Base-by-base conservation (phyloP, 2,113 vertebrate genomes). In the Gobius niger region DNA sequence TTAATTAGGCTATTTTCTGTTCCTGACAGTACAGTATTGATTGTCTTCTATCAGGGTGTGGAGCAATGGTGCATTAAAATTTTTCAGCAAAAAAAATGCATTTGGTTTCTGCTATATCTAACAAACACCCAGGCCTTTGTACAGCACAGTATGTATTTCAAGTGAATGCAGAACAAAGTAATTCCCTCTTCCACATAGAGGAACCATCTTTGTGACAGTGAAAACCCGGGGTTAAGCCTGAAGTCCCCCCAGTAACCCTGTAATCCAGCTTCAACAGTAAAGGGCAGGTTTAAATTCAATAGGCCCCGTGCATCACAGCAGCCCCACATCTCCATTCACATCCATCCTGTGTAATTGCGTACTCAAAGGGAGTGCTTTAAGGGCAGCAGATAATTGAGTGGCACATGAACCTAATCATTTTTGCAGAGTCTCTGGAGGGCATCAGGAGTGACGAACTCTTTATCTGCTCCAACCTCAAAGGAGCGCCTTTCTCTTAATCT, bases 371-470 rank as follows among this genome's bases (percentile, higher is more conserved):
- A 83, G 65, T 40, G 89, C 81, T 86, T 83, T 70, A 81, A 82
- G 86, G 81, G 81, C 84, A 81, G 52, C 18, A 67, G 77, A 86
- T 89, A 89, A 88, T 84, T 82, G 85, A 87, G 81, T 83, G 87
- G 85, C 85, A 85, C 82, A 82, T 84, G 83, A 88, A 87, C 71
- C 75, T 82, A 76, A 89, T 89, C 76, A 73, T 88, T 80, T 83
- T 75, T 76, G 60, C 78, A 40, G 67, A 81, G 75, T 77, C 76
- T 85, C 86, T 76, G 49, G 54, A 63, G 82, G 82, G 75, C 75
- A 65, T 75, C 54, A 47, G 66, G 49, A 80, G 82, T 69, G 73
- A 82, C 73, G 15, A 85, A 78, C 63, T 81, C 85, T 85, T 86
- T 86, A 85, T 88, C 84, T 85, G 18, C 18, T 68, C 57, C 14